Evolutionary conservation across 2,797 vertebrate genomes (phyloP).

Genomic region (Danio kyathit): DNA sequence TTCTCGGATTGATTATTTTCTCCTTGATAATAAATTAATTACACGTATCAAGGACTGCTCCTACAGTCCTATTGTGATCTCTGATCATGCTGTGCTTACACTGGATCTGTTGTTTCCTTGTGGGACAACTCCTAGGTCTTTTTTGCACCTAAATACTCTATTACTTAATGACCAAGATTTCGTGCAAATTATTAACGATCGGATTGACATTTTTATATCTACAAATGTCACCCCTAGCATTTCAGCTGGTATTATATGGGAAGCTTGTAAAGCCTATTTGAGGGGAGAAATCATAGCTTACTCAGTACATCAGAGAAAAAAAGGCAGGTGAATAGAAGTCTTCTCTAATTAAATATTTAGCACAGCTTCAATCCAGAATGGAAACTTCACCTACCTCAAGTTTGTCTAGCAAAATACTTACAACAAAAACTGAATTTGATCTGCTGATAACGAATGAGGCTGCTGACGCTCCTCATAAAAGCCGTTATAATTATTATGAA

Average conservation of each 20-base stretch:
- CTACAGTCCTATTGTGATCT: too few species aligned
- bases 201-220: too few species aligned
- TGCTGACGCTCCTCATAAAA: too few species aligned
- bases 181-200: too few species aligned
- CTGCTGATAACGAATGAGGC: too few species aligned
- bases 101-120: background rate
- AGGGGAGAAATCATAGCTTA: constrained; percentile 22
- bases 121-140: background rate
- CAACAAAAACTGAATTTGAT: too few species aligned
- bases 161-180: too few species aligned
- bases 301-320: constrained; percentile 15
- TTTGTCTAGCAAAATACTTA: background rate
- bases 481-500: too few species aligned
- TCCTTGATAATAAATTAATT: too few species aligned
- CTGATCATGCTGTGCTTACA: background rate
- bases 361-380: background rate
- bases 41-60: too few species aligned
- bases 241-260: background rate
- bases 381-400: background rate
- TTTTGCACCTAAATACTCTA: too few species aligned
- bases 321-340: background rate
- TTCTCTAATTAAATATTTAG: background rate
- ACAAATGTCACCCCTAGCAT: constrained; percentile 7
- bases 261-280: background rate
- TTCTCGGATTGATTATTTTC: too few species aligned